Evolutionary conservation across 2,888 invertebrate species (phyloP), one percentile per base, ranked within the genome.

Genomic region (Periphyllus acericola): DNA sequence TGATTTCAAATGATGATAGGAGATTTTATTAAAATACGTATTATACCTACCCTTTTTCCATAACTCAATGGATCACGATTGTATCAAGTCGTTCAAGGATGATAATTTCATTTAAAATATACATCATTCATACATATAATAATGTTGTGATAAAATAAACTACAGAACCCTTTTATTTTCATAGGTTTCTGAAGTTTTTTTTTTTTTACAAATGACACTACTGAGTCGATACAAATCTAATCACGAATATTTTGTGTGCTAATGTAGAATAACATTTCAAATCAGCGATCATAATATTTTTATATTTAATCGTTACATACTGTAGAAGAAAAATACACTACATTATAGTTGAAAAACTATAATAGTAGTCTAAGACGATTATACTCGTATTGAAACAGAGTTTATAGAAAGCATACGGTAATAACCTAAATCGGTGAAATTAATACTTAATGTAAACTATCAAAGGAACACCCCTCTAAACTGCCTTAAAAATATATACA

Each of bases 1-100:
- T 46, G 87, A 87, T 87, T 87, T 66, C n/a, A 9, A 19, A 29
- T 11, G 21, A 21, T 72, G 72, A 86, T 86, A 79, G n/a, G 52
- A 40, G 60, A 21, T 72, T 86, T 71, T 40, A 29, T 60, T 14
- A 60, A 66, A 60, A 68, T n/a, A 34, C 1, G 46, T 46, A 46
- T 29, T n/a, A n/a, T n/a, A n/a, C n/a, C n/a, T n/a, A 55, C 66
- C 40, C 25, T 72, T 80, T 80, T 83, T 36, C 40, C 21, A 40
- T 74, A 83, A 55, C 17, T 40, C 78, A 25, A 86, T 60, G 60
- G 40, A 76, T 76, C 40, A 66, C 52, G 66, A 83, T 76, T 83
- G 36, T 17, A 25, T 72, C 34, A 19, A 72, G 14, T 8, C 4
- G 11, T 60, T 79, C 40, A 71, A 32, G 29, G 25, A 86, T 36